Base-by-base conservation (phyloP, 2,888 invertebrate genomes). In the Leucoma salicis region DNA sequence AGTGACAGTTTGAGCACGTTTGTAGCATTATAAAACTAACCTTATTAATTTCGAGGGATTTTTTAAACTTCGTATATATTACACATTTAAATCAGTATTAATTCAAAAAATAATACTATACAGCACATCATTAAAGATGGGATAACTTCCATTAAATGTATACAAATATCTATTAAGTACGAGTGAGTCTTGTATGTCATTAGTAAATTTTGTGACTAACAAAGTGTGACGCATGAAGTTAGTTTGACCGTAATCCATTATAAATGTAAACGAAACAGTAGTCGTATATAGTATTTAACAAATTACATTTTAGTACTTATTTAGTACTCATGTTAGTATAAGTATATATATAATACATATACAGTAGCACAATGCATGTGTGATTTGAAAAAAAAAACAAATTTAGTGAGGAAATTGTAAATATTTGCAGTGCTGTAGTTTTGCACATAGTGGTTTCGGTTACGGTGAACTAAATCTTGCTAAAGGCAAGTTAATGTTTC, bases 401-500 rank as follows among this genome's bases (percentile, higher is more conserved):
- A 33, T 16, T 5, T 3, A 13, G 4, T 29, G 6, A 27, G 11
- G n/a, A 25, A 25, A 25, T 11, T 53, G 43, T 48, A 42, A 38
- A 45, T 50, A 43, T 32, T 46, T 39, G 39, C 54, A 31, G 34
- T 39, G 13, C 53, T 56, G 54, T 57, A 42, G 42, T 36, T 69
- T 65, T 70, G 72, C 71, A 80, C 76, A 66, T 56, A 59, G 63
- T 73, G 80, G 78, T 69, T 56, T 53, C 73, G 87, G 85, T 84
- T 74, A 63, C 66, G 72, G 76, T 76, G 53, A 63, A 57, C 41
- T 65, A 68, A 64, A 55, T 59, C 59, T 70, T 72, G 71, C 70
- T 86, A 81, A 88, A 85, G 53, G 63, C 66, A 71, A 78, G 72
- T 86, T 84, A 68, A 84, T 85, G 73, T 89, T 89, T 87, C 89